Conservation (phyloP, 2,888 invertebrate genomes). For the Netelia virgata region DNA sequence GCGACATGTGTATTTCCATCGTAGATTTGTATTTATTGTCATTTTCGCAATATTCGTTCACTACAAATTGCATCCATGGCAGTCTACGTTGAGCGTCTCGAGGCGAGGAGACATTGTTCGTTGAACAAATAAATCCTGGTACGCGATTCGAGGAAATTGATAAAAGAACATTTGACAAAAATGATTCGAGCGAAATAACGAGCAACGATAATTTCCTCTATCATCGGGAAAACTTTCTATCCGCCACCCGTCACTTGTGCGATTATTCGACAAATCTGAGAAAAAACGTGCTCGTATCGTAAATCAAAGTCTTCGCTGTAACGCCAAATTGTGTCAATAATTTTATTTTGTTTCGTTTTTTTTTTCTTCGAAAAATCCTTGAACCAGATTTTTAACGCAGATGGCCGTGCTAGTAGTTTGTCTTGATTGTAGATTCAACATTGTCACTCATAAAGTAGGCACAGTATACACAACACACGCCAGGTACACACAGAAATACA, state of each 20-base stretch:
- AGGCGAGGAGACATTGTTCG: slow-evolving; percentile 50
- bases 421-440: slow-evolving; percentile 75
- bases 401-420: slow-evolving; percentile 76
- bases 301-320: slow-evolving; percentile 41
- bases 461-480: slow-evolving; percentile 73
- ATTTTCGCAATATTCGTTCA: slow-evolving; percentile 71
- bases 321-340: slow-evolving; percentile 31
- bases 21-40: slow-evolving; percentile 80
- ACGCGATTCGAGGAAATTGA: slow-evolving; percentile 23
- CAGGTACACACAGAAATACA: slow-evolving; percentile 70
- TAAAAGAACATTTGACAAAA: slow-evolving; percentile 20
- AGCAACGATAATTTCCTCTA: slow-evolving; percentile 18
- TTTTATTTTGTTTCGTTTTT: slow-evolving; percentile 32
- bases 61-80: slow-evolving; percentile 73
- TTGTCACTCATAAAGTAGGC: slow-evolving; percentile 78
- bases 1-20: slow-evolving; percentile 58
- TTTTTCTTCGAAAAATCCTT: slow-evolving; percentile 17
- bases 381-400: slow-evolving; percentile 68
- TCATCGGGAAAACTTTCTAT: slow-evolving; percentile 18
- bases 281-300: slow-evolving; percentile 22
- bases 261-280: slow-evolving; percentile 19
- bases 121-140: slow-evolving; percentile 40
- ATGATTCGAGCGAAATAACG: slow-evolving; percentile 15
- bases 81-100: slow-evolving; percentile 67
- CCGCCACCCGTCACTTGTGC: slow-evolving; percentile 4